Evolutionary conservation across 2,797 vertebrate species (phyloP), one percentile per base, ranked within the genome.

Genomic region (Tolypeutes matacus): DNA sequence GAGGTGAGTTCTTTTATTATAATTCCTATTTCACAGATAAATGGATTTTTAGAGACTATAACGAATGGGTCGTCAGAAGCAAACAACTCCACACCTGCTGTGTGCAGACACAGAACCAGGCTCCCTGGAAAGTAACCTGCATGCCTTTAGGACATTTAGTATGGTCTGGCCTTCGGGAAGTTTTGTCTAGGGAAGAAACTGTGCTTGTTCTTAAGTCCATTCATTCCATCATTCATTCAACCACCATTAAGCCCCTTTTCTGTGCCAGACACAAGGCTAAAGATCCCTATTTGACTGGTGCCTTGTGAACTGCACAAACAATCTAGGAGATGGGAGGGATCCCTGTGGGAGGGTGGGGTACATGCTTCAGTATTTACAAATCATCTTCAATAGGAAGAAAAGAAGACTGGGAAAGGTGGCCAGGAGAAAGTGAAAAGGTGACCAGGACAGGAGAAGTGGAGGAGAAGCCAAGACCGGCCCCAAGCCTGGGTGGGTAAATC

Each of bases 1-100:
- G 7, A 51, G 15, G n/a, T 62, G 75, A 25, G 34, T 31, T 81
- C 56, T 49, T 1, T 75, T 46, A 70, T 62, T 46, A 27, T 49
- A 31, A 78, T 36, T 49, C 27, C 20, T 8, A 58, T 42, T 60
- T 90, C 69, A 34, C 27, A 69, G 53, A 53, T 12, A n/a, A 70
- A 67, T 20, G n/a, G 70, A 49, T 53, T 69, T 86, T 73, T 60
- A 76, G 20, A 82, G 86, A 14, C 18, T 46, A 18, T 69, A 53
- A 70, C 2, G 0, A 9, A 27, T 7, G 23, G 21, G 20, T 15
- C 0, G 0, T 8, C 56, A 34, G 31, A 65, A 27, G 78, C 5
- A 62, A 84, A 36, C 23, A 31, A 56, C 11, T 27, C 13, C 8
- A 67, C n/a, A 14, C 17, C 51, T 34, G 13, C 27, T 42, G 8